Evolutionary conservation across 1,140 invertebrate genomes (phyloP).

Genomic region (Phthorimaea operculella): DNA sequence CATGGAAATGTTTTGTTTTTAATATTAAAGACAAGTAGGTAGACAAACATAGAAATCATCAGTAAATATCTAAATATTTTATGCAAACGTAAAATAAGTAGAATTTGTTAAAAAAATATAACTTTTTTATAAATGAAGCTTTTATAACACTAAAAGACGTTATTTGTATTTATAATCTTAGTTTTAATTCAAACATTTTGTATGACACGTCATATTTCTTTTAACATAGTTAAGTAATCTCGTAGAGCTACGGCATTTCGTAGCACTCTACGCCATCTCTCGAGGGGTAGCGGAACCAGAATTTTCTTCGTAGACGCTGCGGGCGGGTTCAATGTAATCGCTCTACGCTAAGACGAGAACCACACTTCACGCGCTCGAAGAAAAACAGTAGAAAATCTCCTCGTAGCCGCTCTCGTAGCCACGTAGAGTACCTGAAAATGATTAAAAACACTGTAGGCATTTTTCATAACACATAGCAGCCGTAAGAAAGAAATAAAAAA

Average conservation of each 20-base stretch:
- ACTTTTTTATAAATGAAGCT: no score
- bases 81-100: no score
- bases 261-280: conserved; percentile 40
- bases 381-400: background rate
- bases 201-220: no score
- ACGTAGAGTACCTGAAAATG: background rate
- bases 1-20: no score
- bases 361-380: conserved; percentile 4
- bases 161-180: no score
- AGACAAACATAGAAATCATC: no score
- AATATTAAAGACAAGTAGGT: no score
- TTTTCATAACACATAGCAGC: background rate
- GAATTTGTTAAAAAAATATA: no score
- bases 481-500: background rate
- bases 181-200: no score
- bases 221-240: no score
- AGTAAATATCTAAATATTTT: no score
- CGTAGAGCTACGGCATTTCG: background rate
- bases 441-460: background rate
- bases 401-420: background rate
- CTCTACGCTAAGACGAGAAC: conserved; percentile 14
- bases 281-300: conserved; percentile 44
- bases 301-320: conserved; percentile 7
- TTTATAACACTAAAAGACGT: no score
- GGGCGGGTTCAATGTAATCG: conserved; percentile 6